Base-by-base conservation (phyloP, 1,140 invertebrate species). In the Bombus affinis region DNA sequence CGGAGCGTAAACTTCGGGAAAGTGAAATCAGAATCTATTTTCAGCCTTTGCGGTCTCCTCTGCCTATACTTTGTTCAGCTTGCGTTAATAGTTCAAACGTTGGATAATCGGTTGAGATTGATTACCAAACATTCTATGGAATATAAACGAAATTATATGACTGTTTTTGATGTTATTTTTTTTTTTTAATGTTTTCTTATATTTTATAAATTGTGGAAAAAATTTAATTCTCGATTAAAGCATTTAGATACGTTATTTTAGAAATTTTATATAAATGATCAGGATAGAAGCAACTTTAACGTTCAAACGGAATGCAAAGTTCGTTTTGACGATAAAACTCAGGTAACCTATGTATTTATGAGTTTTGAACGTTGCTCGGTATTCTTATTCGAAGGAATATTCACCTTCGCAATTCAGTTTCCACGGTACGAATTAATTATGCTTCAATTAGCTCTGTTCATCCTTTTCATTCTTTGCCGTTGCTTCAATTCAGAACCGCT, bases 11-110 rank as follows among this genome's bases (percentile, higher is more conserved):
- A 47, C n/a, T 35, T 42, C 3, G 22, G 2, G 42, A 68, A 79
- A 79, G 39, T 79, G 25, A 68, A 79, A 68, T 25, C n/a, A 22
- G 39, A 78, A 65, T 78, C 39, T 65, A 12, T 32, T 59, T 12
- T n/a, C 4, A 8, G 12, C 9, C 12, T 62, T 62, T 62, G 28
- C 28, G 35, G 15, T 32, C 22, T 25, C 22, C 22, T 28, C 68
- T 37, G 3, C 12, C n/a, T 22, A 13, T 5, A 18, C 8, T 80
- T 70, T 32, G 15, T 53, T 80, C 35, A 37, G 2, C 22, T 12
- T 35, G 22, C 35, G 22, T 68, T 35, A 35, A 35, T 22, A 13
- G 28, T 6, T n/a, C 0, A 13, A 2, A 18, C 32, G 8, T 35
- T 68, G 18, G 3, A 25, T 25, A 35, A 37, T 37, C 22, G 15